Evolutionary conservation across 2,113 vertebrate species (phyloP).

Genomic region (Dipodomys merriami): DNA sequence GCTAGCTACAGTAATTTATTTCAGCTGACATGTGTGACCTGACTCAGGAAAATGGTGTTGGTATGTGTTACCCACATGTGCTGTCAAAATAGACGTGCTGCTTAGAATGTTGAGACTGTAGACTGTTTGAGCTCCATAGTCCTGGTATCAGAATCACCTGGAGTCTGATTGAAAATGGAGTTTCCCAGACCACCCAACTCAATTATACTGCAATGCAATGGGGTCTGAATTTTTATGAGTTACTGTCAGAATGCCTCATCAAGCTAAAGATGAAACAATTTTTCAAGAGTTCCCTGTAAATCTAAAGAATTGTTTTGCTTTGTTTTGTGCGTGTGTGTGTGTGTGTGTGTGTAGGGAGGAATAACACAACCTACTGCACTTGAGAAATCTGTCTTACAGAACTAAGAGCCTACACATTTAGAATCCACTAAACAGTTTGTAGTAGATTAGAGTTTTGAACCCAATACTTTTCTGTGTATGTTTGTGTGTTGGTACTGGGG

Average conservation of each 20-base stretch:
- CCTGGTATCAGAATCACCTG: neutral
- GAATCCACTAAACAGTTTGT: neutral
- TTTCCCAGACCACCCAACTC: neutral
- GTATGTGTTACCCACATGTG: neutral
- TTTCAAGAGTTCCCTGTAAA: neutral
- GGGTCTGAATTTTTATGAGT: neutral
- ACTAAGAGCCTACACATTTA: neutral
- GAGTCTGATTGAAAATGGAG: neutral
- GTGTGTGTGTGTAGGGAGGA: neutral
- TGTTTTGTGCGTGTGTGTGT: neutral
- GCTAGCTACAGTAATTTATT: constrained; percentile 26
- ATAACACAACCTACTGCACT: neutral
- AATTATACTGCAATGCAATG: neutral
- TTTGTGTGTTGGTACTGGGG: neutral
- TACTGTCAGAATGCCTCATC: neutral
- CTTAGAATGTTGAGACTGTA: neutral
- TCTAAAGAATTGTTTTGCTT: neutral
- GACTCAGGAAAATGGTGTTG: neutral
- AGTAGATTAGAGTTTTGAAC: neutral
- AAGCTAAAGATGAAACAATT: neutral
- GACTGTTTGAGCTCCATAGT: neutral
- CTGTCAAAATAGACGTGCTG: constrained; percentile 28
- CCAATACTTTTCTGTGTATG: neutral
- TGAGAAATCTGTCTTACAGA: neutral
- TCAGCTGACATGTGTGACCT: neutral